A percentile compares a stretch with the other conserved stretches of the same genome.
Evolutionary conservation across 2,797 vertebrate species (phyloP).

Genomic region (Epinephelus awoara): DNA sequence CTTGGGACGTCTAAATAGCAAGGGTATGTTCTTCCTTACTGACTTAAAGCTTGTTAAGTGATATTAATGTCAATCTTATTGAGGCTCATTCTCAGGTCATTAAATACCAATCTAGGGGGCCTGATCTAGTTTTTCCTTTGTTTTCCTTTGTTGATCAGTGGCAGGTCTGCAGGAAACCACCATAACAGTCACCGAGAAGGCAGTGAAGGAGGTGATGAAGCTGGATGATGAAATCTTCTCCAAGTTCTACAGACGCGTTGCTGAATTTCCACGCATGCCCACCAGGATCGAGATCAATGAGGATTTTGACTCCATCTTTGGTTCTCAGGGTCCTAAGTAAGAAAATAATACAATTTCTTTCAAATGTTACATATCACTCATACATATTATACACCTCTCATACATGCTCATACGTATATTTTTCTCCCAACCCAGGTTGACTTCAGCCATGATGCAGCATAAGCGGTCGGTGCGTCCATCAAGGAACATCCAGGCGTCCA

Average conservation of each 20-base stretch:
- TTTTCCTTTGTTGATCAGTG: slow-evolving; percentile 74
- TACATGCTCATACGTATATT: neutral
- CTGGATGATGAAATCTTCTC: slow-evolving; percentile 97
- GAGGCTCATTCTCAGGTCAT: too few species aligned
- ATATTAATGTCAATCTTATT: neutral
- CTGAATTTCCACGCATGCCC: slow-evolving; percentile 85
- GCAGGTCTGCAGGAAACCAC: slow-evolving; percentile 93
- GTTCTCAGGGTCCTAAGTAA: slow-evolving; percentile 93
- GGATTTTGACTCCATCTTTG: slow-evolving; percentile 96
- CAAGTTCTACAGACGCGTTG: slow-evolving; percentile 91
- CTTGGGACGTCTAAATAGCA: slow-evolving; percentile 94
- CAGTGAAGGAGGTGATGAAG: slow-evolving; percentile 98
- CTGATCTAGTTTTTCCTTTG: neutral
- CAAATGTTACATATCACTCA: neutral
- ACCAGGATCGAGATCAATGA: slow-evolving; percentile 88
- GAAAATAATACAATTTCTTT: slow-evolving; percentile 29
- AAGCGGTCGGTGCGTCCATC: slow-evolving; percentile 93
- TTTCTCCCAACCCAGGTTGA: slow-evolving; percentile 82
- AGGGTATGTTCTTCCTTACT: slow-evolving; percentile 83
- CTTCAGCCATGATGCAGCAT: slow-evolving; percentile 94
- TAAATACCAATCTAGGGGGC: too few species aligned
- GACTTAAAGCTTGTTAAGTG: neutral
- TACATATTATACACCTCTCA: neutral
- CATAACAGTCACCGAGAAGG: slow-evolving; percentile 93
- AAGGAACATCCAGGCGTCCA: slow-evolving; percentile 93